Evolutionary conservation across 2,888 invertebrate species (phyloP), one percentile per base, ranked within the genome.

Genomic region (Antheraea assamensis): DNA sequence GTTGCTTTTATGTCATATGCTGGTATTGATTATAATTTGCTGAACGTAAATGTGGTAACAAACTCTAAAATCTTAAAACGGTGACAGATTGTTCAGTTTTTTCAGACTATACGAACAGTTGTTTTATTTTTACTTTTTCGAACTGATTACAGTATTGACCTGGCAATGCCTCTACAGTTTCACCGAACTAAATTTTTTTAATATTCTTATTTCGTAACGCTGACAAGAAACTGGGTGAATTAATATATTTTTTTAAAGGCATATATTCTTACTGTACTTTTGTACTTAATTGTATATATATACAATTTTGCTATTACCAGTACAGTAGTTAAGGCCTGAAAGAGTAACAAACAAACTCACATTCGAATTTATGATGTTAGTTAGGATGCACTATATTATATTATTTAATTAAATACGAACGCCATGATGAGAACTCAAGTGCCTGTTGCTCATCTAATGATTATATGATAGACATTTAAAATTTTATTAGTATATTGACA

Each of bases 401-500:
- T 7, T 52, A 52, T 52, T 19, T 52, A 24, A 58, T n/a, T 58
- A 58, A n/a, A 7, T 58, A 35, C 35, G 35, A 35, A 5, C 1
- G 5, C 13, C 13, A 24, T 24, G n/a, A 66, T 31, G 66, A 66
- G 31, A 66, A 19, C 19, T 66, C 30, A 66, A 66, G 31, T 30
- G 66, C 19, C 31, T 19, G 13, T 66, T 27, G 19, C 66, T 31
- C 19, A 31, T 19, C 5, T 31, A 17, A 66, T 66, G 31, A 15
- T 31, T 17, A 30, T 27, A 30, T 64, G 15, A 30, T 15, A 30
- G 4, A 13, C 19, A 31, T 4, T 66, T 30, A 8, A 30, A 19
- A 66, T 19, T 66, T 66, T 31, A 31, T 58, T 58, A 31, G 30
- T 66, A 66, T 31, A 31, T 66, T 35, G 13, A 68, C 68, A 68